Conservation (phyloP, 2,888 invertebrate species). For the Rotaria socialis region DNA sequence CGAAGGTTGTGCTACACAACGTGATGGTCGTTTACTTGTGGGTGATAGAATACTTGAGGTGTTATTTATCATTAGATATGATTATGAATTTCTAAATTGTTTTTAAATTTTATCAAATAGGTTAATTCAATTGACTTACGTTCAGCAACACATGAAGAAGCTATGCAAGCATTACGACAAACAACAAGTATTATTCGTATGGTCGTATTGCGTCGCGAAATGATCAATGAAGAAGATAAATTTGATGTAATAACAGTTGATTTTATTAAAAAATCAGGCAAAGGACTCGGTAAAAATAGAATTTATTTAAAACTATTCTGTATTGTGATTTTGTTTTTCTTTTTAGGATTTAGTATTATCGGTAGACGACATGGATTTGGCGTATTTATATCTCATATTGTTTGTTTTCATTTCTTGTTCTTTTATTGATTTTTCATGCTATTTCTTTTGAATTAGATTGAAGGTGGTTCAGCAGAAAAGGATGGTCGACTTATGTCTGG, state of each 20-base stretch:
- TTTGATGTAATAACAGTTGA: constrained; percentile 41
- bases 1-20: constrained; percentile 79
- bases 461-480: constrained; percentile 75
- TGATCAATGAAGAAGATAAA: constrained; percentile 28
- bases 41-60: constrained; percentile 89
- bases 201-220: background rate
- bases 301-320: background rate
- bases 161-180: constrained; percentile 77
- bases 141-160: constrained; percentile 63
- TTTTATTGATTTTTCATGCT: too few relatives aligned
- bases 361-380: constrained; percentile 70
- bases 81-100: background rate
- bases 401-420: constrained; percentile 62
- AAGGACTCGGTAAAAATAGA: constrained; percentile 49
- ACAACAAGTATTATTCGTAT: constrained; percentile 53
- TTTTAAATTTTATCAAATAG: background rate
- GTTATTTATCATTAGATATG: background rate
- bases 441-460: constrained; percentile 64
- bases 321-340: background rate
- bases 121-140: constrained; percentile 4
- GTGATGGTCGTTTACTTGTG: constrained; percentile 80
- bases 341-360: constrained; percentile 69
- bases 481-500: constrained; percentile 86
- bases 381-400: constrained; percentile 86
- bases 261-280: constrained; percentile 41